Conservation (phyloP, 2,888 invertebrate genomes). For the Diarsia dahlii region DNA sequence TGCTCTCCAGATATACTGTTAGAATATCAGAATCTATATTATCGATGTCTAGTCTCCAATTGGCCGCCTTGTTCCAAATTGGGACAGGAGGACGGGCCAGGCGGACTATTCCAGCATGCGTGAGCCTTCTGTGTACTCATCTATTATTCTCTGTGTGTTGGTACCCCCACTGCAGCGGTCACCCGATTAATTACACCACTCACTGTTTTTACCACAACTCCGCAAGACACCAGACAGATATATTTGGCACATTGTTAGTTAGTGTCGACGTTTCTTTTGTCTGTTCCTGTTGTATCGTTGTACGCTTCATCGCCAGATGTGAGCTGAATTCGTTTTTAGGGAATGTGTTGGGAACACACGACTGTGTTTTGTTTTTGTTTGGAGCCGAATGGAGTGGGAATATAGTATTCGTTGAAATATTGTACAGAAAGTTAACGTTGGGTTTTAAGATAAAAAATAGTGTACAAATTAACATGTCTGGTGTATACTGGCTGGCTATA, state of each 20-base stretch:
- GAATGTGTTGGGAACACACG: conserved; percentile 9
- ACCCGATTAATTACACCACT: conserved; percentile 77
- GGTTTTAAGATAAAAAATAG: not conserved
- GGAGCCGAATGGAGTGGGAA: not conserved
- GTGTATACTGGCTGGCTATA: not conserved
- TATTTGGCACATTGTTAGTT: conserved; percentile 65
- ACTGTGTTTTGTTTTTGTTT: conserved; percentile 39
- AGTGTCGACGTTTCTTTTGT: conserved; percentile 57
- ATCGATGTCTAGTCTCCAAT: not conserved
- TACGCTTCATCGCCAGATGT: conserved; percentile 56
- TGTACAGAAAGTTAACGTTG: not conserved
- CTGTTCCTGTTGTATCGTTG: conserved; percentile 51
- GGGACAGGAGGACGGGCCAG: not conserved
- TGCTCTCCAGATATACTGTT: too few relatives aligned
- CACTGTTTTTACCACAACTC: conserved; percentile 63
- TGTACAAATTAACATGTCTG: not conserved
- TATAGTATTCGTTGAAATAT: not conserved
- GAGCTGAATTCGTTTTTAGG: conserved; percentile 42
- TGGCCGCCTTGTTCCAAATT: not conserved
- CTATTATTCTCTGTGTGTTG: too few relatives aligned
- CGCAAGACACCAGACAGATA: conserved; percentile 51
- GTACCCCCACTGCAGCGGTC: conserved; percentile 75
- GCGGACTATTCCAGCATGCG: not conserved
- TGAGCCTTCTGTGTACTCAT: conserved; percentile 53
- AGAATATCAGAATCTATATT: too few relatives aligned